Percentiles rank a stretch among this genome's conserved stretches.
Conservation (phyloP, 2,888 invertebrate genomes). For the Hydroisotoma schaefferi region DNA sequence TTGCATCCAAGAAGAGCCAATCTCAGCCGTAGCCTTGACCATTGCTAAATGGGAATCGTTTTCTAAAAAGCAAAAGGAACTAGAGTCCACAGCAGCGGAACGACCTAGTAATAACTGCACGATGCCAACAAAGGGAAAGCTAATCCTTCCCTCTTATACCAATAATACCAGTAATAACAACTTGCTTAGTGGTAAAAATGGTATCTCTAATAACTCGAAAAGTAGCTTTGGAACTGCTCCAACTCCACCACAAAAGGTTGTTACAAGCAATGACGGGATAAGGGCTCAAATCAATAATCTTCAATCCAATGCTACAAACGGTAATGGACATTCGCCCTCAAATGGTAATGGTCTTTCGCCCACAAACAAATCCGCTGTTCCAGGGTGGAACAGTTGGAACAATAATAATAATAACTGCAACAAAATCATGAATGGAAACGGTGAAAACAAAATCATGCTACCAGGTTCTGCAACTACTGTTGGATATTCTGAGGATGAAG, state of each 20-base stretch:
- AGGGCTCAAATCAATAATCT: no score
- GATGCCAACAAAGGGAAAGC: not conserved
- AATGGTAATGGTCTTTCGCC: not conserved
- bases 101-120: no score
- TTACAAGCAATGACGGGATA: no score
- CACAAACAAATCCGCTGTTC: not conserved
- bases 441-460: not conserved
- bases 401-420: slow-evolving; percentile 1
- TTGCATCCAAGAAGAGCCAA: slow-evolving; percentile 34
- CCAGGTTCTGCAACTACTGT: no score
- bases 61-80: not conserved
- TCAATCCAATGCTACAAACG: not conserved
- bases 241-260: not conserved
- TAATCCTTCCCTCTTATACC: not conserved
- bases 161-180: not conserved
- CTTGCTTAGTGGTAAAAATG: not conserved
- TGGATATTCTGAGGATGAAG: slow-evolving; percentile 11
- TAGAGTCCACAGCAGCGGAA: not conserved
- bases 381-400: not conserved
- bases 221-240: no score
- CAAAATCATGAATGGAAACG: slow-evolving; percentile 3
- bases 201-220: not conserved
- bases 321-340: not conserved
- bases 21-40: slow-evolving; percentile 31
- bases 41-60: slow-evolving; percentile 40